Conservation (phyloP, 1,140 invertebrate genomes). For the Drosophila parabipectinata region DNA sequence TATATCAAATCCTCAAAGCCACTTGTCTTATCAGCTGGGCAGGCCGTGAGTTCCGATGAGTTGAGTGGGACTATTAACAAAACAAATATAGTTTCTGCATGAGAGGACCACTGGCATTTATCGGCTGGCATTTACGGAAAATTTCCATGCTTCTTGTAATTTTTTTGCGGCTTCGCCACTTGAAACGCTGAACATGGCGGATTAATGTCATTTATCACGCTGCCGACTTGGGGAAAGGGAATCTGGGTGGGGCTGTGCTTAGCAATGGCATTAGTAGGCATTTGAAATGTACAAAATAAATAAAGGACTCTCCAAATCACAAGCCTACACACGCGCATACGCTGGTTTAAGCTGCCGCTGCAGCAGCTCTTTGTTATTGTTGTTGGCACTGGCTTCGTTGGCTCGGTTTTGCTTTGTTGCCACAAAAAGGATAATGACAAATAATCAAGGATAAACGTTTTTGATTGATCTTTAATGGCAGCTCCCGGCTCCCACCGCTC, state of each 20-base stretch:
- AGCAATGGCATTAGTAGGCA: constrained; percentile 55
- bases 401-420: constrained; percentile 47
- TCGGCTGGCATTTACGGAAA: constrained; percentile 14
- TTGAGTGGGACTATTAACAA: constrained; percentile 76
- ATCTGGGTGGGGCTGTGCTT: constrained; percentile 11
- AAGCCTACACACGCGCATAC: constrained; percentile 1
- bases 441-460: constrained; percentile 83
- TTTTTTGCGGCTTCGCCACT: constrained; percentile 53
- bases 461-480: constrained; percentile 83
- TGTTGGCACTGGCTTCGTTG: constrained; percentile 48
- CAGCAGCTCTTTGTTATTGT: constrained; percentile 41
- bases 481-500: not conserved
- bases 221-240: constrained; percentile 23
- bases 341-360: constrained; percentile 52
- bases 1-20: constrained; percentile 76
- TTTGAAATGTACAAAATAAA: constrained; percentile 78
- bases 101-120: constrained; percentile 52
- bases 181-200: constrained; percentile 75
- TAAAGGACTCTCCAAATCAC: constrained; percentile 45
- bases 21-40: constrained; percentile 76
- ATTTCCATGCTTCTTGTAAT: constrained; percentile 9
- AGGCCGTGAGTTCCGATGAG: constrained; percentile 49
- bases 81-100: constrained; percentile 75
- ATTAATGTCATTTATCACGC: constrained; percentile 82
- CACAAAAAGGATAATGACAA: constrained; percentile 81